Conservation (phyloP, 1,140 invertebrate species). For the Lanistes nyassanus region DNA sequence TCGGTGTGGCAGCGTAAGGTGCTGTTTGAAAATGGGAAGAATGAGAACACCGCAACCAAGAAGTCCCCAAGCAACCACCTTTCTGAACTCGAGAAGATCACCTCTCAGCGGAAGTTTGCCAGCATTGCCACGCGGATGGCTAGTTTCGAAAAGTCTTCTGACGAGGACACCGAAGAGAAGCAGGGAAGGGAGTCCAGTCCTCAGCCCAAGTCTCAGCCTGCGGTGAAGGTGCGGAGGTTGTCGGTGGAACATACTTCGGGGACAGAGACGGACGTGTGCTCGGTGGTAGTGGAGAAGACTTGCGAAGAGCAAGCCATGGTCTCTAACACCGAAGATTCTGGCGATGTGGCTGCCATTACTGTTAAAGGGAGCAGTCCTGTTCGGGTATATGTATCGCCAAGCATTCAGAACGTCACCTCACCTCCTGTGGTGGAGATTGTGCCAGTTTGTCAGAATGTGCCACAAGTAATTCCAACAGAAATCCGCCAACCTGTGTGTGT, state of each 20-base stretch:
- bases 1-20: conserved; percentile 55
- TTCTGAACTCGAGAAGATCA: conserved; percentile 59
- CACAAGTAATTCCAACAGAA: conserved; percentile 21
- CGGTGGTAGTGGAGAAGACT: neutral
- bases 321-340: neutral
- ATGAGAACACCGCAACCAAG: conserved; percentile 31
- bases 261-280: no score
- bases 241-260: conserved; percentile 20
- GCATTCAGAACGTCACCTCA: conserved; percentile 36
- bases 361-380: conserved; percentile 44
- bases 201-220: conserved; percentile 25
- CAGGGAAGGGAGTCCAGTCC: conserved; percentile 16
- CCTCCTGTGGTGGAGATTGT: conserved; percentile 50
- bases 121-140: conserved; percentile 50
- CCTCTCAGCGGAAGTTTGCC: conserved; percentile 51
- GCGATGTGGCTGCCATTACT: neutral
- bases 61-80: conserved; percentile 42
- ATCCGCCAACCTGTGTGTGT: conserved; percentile 15
- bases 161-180: conserved; percentile 17
- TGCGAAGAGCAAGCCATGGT: no score
- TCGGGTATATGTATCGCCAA: conserved; percentile 55
- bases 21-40: conserved; percentile 52
- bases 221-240: conserved; percentile 34
- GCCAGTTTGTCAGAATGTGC: conserved; percentile 33
- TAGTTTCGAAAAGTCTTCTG: conserved; percentile 51